These are phyloP conservation scores for Ophion costatus DNA, from an alignment of 2,888 invertebrate genomes.

Conservation along the genomic window DNA sequence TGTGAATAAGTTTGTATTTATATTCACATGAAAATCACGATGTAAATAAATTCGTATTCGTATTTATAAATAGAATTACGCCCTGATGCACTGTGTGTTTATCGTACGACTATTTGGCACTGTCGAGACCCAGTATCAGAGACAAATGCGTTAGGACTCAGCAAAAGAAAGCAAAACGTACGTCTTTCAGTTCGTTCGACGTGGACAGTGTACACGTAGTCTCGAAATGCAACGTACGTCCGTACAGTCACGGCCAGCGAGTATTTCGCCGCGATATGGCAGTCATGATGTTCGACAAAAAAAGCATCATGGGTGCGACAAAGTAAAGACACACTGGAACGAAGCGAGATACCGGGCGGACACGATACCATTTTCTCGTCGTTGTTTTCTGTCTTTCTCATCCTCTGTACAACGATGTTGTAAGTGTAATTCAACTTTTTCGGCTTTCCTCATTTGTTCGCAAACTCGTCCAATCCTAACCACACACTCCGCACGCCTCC, in stretches of 20 bases:
- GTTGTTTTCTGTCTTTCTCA: constrained; percentile 20
- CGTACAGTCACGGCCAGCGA: too few relatives aligned
- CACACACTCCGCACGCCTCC: constrained; percentile 47
- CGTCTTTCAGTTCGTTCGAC: too few relatives aligned
- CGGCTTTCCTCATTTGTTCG: constrained; percentile 33
- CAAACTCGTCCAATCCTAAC: constrained; percentile 53
- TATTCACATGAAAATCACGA: too few relatives aligned
- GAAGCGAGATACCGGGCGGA: constrained; percentile 64
- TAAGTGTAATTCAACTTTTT: constrained; percentile 44
- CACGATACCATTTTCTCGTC: constrained; percentile 45
- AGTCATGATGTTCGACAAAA: constrained; percentile 11
- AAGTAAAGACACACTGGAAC: constrained; percentile 21
- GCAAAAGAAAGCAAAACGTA: constrained; percentile 14
- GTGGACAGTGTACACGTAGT: too few relatives aligned
- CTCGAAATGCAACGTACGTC: too few relatives aligned
- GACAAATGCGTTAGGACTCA: constrained; percentile 14
- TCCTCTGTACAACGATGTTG: constrained; percentile 15
- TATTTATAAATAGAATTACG: too few relatives aligned
- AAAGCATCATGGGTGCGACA: background rate
- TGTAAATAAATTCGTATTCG: too few relatives aligned
- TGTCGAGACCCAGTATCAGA: constrained; percentile 74
- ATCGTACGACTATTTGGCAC: constrained; percentile 75
- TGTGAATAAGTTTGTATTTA: too few relatives aligned
- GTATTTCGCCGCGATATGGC: too few relatives aligned
- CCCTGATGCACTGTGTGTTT: constrained; percentile 36